Base-by-base conservation (phyloP, 2,888 invertebrate genomes). In the Mesochorus sp. region DNA sequence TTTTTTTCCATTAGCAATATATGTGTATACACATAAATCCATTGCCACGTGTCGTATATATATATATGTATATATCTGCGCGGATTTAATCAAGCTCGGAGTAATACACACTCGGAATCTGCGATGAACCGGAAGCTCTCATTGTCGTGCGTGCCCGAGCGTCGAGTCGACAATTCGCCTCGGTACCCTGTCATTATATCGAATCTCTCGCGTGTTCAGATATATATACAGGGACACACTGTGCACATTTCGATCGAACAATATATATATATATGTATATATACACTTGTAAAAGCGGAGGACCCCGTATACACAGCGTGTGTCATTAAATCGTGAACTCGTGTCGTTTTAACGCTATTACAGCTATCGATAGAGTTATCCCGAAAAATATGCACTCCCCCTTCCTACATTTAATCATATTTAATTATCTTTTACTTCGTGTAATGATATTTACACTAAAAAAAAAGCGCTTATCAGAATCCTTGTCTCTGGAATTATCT, bases 111-210 rank as follows among this genome's bases (percentile, higher is more conserved):
- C 53, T 31, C 75, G 55, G 64, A 59, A 71, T 71, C 24, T 28
- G 44, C 53, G 44, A 66, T 67, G 59, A 61, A 76, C 71, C 76
- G 66, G 76, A 72, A 66, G 53, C 51, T 53, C 26, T 12, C 28
- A 72, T 67, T 72, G 76, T 61, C 64, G 19, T 17, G 44, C 59
- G 34, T 53, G 37, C 34, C 14, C 39, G 5, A 28, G 61, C 59
- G 57, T 59, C 51, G 24, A 51, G 19, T 49, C 64, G 24, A 71
- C 51, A 57, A 59, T 71, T 71, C 26, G 21, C 64, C 14, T 10
- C 24, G 19, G 44, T 70, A 42, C 44, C n/a, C 1, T n/a, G 5
- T 28, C 39, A 39, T 57, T 57, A 39, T 37, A 39, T 57, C 12
- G 21, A 12, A 57, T 57, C 4, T 39, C 21, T n/a, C 51, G 1